Conservation (phyloP, 1,140 invertebrate species). For the Brachionus rubens region DNA sequence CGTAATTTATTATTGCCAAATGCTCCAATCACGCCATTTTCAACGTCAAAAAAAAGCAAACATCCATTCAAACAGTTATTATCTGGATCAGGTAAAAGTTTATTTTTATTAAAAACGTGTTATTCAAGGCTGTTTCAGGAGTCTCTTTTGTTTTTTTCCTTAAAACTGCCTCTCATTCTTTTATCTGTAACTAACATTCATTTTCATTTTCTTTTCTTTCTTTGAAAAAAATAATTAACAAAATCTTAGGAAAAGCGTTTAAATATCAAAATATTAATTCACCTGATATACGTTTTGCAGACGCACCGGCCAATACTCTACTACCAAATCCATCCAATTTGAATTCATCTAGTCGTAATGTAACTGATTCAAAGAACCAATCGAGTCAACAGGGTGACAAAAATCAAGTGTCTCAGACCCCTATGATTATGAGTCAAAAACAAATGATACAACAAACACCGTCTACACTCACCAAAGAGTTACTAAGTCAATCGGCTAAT, state of each 20-base stretch:
- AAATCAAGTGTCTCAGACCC: not conserved
- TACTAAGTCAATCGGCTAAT: constrained; percentile 8
- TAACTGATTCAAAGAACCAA: not conserved
- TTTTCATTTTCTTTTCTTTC: not conserved
- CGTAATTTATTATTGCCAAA: constrained; percentile 24
- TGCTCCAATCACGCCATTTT: constrained; percentile 36
- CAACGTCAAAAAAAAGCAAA: constrained; percentile 29
- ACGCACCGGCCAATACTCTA: not conserved
- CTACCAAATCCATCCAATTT: not conserved
- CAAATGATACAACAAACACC: constrained; percentile 10
- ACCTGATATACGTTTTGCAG: constrained; percentile 41
- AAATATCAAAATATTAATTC: constrained; percentile 25
- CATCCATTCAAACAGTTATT: constrained; percentile 26
- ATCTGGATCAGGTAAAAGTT: constrained; percentile 34
- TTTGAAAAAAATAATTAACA: no score
- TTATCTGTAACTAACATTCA: not conserved
- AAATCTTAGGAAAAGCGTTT: constrained; percentile 2
- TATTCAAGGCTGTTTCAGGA: not conserved
- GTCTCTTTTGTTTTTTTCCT: not conserved
- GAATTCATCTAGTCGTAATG: not conserved
- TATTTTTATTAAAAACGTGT: no score
- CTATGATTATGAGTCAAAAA: constrained; percentile 14
- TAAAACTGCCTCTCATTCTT: not conserved
- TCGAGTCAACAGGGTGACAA: not conserved
- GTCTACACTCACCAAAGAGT: not conserved